Base-by-base conservation (phyloP, 1,140 invertebrate genomes). In the Ceratina calcarata region DNA sequence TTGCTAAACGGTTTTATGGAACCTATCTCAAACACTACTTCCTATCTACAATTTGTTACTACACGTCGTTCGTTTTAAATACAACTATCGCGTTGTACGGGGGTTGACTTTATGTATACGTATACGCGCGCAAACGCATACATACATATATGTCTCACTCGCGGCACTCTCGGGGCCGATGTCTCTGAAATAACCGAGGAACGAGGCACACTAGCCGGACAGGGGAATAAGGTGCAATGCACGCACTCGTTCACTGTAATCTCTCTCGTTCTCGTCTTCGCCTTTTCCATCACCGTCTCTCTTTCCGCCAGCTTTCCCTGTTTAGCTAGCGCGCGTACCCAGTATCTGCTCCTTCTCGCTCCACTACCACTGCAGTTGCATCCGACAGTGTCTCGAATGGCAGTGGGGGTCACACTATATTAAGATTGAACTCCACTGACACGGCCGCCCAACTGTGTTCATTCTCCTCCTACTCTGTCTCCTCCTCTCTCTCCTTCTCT, bases 391-490 rank as follows among this genome's bases (percentile, higher is more conserved):
- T 84, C 79, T 86, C 82, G 87, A 83, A 85, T 80, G 87, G 88
- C 90, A 91, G 92, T 93, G 92, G 91, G 91, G 92, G 91, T 92
- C 90, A 91, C 89, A 92, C 92, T 93, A 93, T 93, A 93, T 93
- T 93, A 93, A 93, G 92, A 93, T 92, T 93, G 91, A 93, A 93
- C 92, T 93, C 92, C 79, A 92, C 91, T 92, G 92, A 92, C 92
- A 93, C 91, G 86, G 88, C 89, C 65, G 80, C 79, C 83, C 79
- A 84, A 86, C 80, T 65, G 68, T 83, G 82, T 84, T 87, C 83
- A 74, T 87, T 87, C 79, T 87, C 85, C 81, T 86, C 81, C 80
- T 78, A 87, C 83, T 85, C 82, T 65, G 58, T 61, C 66, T 76
- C 22, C 55, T 13, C 78, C 69, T 62, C 67, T 55, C 74, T 80